Evolutionary conservation across 2,113 vertebrate genomes (phyloP).

Genomic region (Galeopterus variegatus): DNA sequence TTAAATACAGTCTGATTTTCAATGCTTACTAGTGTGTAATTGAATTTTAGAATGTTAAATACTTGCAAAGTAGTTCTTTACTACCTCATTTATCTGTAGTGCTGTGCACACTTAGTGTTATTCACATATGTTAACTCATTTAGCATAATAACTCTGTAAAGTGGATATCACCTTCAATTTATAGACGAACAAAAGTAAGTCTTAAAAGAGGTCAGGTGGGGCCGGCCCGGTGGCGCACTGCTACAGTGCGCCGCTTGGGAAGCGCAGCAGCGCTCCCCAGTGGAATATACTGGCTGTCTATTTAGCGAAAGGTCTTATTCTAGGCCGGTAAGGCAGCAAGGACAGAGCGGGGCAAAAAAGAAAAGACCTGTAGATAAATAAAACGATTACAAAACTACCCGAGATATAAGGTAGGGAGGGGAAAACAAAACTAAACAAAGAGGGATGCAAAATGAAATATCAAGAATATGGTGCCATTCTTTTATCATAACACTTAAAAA

Average conservation of each 20-base stretch:
- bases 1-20: not conserved
- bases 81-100: not conserved
- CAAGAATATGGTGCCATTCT: not conserved
- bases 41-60: constrained; percentile 6
- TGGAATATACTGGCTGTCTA: not conserved
- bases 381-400: not conserved
- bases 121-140: not conserved
- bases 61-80: not conserved
- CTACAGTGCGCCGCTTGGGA: too few relatives aligned
- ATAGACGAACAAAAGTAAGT: not conserved
- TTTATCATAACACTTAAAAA: not conserved
- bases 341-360: not conserved
- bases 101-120: not conserved
- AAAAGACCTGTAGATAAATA: not conserved
- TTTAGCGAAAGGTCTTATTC: not conserved
- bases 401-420: not conserved
- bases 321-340: not conserved
- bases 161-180: not conserved
- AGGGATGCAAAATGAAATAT: not conserved
- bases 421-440: not conserved
- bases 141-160: not conserved
- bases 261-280: too few relatives aligned
- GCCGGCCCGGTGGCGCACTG: too few relatives aligned
- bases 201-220: not conserved
- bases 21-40: not conserved